Conservation (phyloP, 2,888 invertebrate genomes). For the Linnaemya tessellans region DNA sequence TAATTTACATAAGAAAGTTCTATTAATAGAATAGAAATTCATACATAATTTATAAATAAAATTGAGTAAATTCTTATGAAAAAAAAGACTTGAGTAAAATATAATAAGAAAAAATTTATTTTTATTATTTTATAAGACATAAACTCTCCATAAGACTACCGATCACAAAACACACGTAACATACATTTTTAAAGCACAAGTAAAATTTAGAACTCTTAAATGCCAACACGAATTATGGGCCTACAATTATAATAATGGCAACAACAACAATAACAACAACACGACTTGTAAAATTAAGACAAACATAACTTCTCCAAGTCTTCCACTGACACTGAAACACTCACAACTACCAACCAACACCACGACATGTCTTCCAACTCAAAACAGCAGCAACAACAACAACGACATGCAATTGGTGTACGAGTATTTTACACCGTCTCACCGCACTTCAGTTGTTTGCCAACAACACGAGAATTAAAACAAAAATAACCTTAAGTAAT, state of each 20-base stretch:
- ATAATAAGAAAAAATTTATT: no score
- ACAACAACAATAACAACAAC: slow-evolving; percentile 59
- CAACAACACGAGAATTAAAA: slow-evolving; percentile 12
- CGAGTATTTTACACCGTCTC: slow-evolving; percentile 48
- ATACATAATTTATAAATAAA: no score
- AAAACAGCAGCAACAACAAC: no score
- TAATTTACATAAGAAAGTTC: no score
- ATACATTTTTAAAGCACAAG: background rate
- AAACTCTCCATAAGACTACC: background rate
- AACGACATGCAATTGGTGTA: slow-evolving; percentile 33
- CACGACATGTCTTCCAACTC: background rate
- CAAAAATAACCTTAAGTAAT: slow-evolving; percentile 66
- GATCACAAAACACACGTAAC: background rate
- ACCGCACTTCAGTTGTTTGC: slow-evolving; percentile 45
- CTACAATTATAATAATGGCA: slow-evolving; percentile 61
- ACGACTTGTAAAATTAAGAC: slow-evolving; percentile 62
- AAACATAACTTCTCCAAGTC: slow-evolving; percentile 60
- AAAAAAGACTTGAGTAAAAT: no score
- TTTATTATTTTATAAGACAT: background rate
- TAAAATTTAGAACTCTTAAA: slow-evolving; percentile 46
- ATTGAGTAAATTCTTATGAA: no score
- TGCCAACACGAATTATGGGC: slow-evolving; percentile 68
- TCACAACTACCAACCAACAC: background rate
- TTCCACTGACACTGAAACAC: background rate
- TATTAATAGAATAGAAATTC: no score